Evolutionary conservation across 2,113 vertebrate species (phyloP).

Genomic region (Alligator sinensis): DNA sequence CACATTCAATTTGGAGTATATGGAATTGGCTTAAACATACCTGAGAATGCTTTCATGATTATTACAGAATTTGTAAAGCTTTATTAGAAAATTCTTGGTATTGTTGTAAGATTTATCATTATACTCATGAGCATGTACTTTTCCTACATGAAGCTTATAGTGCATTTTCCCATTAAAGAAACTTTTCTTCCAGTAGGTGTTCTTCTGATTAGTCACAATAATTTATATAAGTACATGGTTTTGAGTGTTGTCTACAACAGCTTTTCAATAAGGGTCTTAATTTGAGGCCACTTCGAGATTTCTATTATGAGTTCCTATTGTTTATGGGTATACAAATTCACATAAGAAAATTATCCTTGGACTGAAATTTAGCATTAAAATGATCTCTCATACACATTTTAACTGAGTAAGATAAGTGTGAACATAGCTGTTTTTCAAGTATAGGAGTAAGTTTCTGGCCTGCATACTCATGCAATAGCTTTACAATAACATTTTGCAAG

Average conservation of each 20-base stretch:
- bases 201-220: constrained; percentile 42
- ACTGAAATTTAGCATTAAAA: not conserved
- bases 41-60: not conserved
- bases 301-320: not conserved
- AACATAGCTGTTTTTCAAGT: not conserved
- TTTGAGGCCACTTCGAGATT: constrained; percentile 21
- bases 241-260: not conserved
- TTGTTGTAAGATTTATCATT: not conserved
- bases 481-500: constrained; percentile 55
- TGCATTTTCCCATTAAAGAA: constrained; percentile 13
- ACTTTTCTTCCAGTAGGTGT: not conserved
- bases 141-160: not conserved
- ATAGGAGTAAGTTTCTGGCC: not conserved
- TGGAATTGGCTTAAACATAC: not conserved
- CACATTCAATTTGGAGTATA: not conserved
- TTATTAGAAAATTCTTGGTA: not conserved
- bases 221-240: not conserved
- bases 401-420: not conserved
- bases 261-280: constrained; percentile 16
- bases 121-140: not conserved
- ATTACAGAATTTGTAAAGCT: not conserved
- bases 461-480: not conserved
- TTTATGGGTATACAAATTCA: constrained; percentile 17
- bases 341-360: not conserved
- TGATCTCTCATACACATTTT: not conserved